Percentiles rank a stretch among this genome's conserved stretches.
phyloP scores from a whole-genome alignment of 2,113 vertebrate species.

The Camelus dromedarius region DNA sequence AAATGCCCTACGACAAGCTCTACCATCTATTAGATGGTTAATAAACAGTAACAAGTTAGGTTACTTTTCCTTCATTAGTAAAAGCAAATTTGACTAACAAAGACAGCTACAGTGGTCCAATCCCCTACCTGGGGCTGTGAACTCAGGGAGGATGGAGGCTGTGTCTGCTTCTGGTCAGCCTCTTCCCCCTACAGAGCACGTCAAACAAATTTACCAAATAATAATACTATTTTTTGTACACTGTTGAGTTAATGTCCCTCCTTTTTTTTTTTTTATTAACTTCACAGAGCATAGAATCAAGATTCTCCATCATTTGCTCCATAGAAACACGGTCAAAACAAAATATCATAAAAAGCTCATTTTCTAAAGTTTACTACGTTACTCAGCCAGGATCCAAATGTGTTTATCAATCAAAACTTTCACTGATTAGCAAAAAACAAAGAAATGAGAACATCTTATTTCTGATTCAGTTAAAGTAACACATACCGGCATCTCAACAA shows the following conservation, averaged over 20 bases:
- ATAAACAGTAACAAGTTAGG: background rate
- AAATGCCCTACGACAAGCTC: background rate
- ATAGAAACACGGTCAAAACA: background rate
- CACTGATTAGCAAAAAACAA: background rate
- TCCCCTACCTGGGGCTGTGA: background rate
- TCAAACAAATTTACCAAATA: background rate
- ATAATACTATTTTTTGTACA: background rate
- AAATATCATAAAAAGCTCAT: background rate
- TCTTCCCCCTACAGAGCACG: accelerated
- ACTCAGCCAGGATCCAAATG: background rate
- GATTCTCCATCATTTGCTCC: background rate
- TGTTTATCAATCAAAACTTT: constrained; percentile 25
- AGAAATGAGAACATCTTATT: background rate
- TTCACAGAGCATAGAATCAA: background rate
- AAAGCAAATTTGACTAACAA: background rate
- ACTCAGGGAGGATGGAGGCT: background rate
- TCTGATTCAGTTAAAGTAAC: background rate
- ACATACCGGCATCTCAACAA: constrained; percentile 26
- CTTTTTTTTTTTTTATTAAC: background rate
- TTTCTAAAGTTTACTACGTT: background rate
- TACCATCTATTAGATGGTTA: background rate
- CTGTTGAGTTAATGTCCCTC: background rate
- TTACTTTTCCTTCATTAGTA: background rate
- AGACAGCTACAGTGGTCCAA: background rate
- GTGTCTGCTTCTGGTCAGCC: background rate